Conservation (phyloP, 2,113 vertebrate species). For the Triplophysa dalaica region DNA sequence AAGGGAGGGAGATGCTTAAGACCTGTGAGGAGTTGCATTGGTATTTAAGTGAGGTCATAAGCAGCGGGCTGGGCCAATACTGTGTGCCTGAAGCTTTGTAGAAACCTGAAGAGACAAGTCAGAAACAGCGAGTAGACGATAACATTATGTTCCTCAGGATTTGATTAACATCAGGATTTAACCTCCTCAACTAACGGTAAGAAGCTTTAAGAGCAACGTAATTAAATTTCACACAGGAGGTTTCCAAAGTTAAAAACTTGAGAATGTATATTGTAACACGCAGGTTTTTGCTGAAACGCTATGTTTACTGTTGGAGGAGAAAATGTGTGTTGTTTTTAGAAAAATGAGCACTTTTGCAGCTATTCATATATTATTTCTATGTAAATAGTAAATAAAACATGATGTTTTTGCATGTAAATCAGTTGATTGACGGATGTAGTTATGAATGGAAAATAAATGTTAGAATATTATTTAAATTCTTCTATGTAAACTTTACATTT, state of each 20-base stretch:
- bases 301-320: background rate
- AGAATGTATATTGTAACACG: constrained; percentile 3
- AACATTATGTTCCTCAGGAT: constrained; percentile 21
- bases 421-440: too few relatives aligned
- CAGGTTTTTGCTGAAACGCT: background rate
- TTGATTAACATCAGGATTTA: constrained; percentile 23
- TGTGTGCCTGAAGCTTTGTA: constrained; percentile 52
- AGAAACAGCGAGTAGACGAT: constrained; percentile 45
- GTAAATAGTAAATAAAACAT: too few relatives aligned
- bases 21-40: constrained; percentile 76
- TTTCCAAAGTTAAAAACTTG: background rate
- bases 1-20: constrained; percentile 36
- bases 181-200: constrained; percentile 7
- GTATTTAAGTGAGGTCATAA: constrained; percentile 64
- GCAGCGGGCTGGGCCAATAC: constrained; percentile 58
- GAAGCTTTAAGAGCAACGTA: constrained; percentile 21
- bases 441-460: too few relatives aligned
- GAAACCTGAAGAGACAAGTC: constrained; percentile 71
- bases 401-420: too few relatives aligned
- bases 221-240: constrained; percentile 4
- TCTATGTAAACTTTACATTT: too few relatives aligned
- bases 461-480: too few relatives aligned
- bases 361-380: too few relatives aligned
- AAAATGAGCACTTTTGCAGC: too few relatives aligned
- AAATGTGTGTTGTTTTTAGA: background rate